Conservation (phyloP, 1,140 invertebrate species). For the Pemphigus obesinymphae region DNA sequence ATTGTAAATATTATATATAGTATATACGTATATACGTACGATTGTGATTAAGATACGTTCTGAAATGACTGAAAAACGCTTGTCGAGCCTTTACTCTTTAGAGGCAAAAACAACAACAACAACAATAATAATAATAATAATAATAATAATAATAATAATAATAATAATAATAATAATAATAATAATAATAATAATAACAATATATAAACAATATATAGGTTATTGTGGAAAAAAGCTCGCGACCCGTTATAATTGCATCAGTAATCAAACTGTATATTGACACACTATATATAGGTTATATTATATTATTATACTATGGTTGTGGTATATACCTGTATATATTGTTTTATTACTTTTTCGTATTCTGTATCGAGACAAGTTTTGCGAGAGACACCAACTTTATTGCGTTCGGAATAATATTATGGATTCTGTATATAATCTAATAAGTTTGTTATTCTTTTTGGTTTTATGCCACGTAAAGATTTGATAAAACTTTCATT, state of each 20-base stretch:
- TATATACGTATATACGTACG: too few relatives aligned
- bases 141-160: too few relatives aligned
- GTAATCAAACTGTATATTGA: constrained; percentile 6
- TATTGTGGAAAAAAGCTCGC: background rate
- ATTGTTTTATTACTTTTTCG: background rate
- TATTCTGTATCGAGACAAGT: background rate
- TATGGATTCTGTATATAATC: constrained; percentile 2
- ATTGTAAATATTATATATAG: too few relatives aligned
- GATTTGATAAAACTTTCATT: background rate
- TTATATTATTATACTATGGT: too few relatives aligned
- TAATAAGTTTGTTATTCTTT: background rate
- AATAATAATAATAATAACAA: background rate
- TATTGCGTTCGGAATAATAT: constrained; percentile 1
- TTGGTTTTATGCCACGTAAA: background rate
- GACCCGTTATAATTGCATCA: constrained; percentile 9
- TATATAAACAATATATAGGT: background rate
- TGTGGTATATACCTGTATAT: background rate
- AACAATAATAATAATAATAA: too few relatives aligned
- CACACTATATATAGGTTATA: too few relatives aligned
- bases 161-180: background rate
- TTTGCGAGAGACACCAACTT: background rate
- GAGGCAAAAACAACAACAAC: too few relatives aligned
- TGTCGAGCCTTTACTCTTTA: too few relatives aligned
- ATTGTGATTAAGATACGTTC: too few relatives aligned
- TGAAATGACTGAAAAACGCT: too few relatives aligned